Evolutionary conservation across 2,888 invertebrate genomes (phyloP).

Genomic region (Chironomus tentans): DNA sequence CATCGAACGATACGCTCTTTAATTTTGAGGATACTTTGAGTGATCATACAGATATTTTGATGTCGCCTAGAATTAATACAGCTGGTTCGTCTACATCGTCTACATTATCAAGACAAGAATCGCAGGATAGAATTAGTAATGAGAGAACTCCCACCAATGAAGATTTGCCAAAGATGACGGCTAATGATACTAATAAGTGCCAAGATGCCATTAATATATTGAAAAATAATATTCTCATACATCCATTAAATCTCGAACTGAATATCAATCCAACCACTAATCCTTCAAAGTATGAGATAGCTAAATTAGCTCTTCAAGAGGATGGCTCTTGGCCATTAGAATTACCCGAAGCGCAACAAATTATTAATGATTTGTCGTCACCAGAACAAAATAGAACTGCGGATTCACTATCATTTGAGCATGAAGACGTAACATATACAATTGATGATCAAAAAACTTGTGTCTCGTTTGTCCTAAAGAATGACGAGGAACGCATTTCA

Average conservation of each 20-base stretch:
- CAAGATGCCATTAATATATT: slow-evolving; percentile 13
- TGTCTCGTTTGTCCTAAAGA: slow-evolving; percentile 15
- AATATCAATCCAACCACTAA: neutral
- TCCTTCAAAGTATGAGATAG: slow-evolving; percentile 4
- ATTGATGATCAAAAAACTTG: slow-evolving; percentile 24
- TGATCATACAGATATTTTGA: slow-evolving; percentile 29
- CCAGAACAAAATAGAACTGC: slow-evolving; percentile 31
- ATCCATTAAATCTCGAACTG: slow-evolving; percentile 14
- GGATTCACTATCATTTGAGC: slow-evolving; percentile 15
- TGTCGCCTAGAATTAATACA: slow-evolving; percentile 29
- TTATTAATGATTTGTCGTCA: slow-evolving; percentile 29
- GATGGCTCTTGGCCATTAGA: slow-evolving; percentile 11
- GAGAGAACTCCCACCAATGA: slow-evolving; percentile 21
- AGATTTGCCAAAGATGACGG: slow-evolving; percentile 1
- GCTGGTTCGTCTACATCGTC: slow-evolving; percentile 20
- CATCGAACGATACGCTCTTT: slow-evolving; percentile 32
- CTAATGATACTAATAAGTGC: neutral
- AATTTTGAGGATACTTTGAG: slow-evolving; percentile 32
- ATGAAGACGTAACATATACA: slow-evolving; percentile 12
- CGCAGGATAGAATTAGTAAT: neutral
- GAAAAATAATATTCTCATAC: slow-evolving; percentile 9
- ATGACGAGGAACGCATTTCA: slow-evolving; percentile 31
- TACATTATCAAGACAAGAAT: slow-evolving; percentile 27
- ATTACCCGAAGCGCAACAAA: slow-evolving; percentile 9
- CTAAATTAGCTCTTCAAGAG: neutral